phyloP scores from a whole-genome alignment of 53 echinoderm and acorn worm species.

The Glandiceps talaboti region DNA sequence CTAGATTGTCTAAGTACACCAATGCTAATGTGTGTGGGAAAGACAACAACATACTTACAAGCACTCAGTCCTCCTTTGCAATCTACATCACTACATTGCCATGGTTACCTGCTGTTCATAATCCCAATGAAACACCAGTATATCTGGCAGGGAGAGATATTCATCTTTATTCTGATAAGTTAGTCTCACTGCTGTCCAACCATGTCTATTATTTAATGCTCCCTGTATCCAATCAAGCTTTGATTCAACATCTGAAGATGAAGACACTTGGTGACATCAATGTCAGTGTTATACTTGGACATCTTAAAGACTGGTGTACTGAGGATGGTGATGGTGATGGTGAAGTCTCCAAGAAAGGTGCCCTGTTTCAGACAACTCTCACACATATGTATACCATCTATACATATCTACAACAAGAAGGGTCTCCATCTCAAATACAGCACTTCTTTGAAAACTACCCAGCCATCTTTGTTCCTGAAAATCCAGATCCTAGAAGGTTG shows the following conservation, averaged over 20 bases:
- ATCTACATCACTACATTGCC: slow-evolving; percentile 12
- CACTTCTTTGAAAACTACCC: slow-evolving; percentile 31
- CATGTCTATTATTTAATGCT: slow-evolving; percentile 34
- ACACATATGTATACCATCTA: slow-evolving; percentile 29
- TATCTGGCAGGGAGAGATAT: slow-evolving; percentile 4
- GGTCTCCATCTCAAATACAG: slow-evolving; percentile 17
- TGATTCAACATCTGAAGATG: slow-evolving; percentile 25
- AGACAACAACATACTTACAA: slow-evolving; percentile 2
- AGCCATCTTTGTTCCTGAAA: slow-evolving; percentile 33
- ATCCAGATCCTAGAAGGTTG: background rate
- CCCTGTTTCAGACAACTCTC: slow-evolving; percentile 24
- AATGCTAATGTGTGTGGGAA: slow-evolving; percentile 13
- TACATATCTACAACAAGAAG: slow-evolving; percentile 15
- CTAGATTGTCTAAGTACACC: slow-evolving; percentile 1
- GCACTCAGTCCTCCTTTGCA: slow-evolving; percentile 21
- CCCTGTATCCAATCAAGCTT: background rate
- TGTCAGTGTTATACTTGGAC: slow-evolving; percentile 12
- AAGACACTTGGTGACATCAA: slow-evolving; percentile 4
- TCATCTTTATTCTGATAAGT: background rate
- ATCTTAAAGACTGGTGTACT: slow-evolving; percentile 28
- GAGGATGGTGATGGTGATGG: background rate
- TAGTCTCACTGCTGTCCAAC: slow-evolving; percentile 10
- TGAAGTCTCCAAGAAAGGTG: background rate
- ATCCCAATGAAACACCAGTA: background rate
- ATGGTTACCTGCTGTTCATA: slow-evolving; percentile 24